phyloP scores from a whole-genome alignment of 2,113 vertebrate genomes.

The Genyomyrus donnyi region DNA sequence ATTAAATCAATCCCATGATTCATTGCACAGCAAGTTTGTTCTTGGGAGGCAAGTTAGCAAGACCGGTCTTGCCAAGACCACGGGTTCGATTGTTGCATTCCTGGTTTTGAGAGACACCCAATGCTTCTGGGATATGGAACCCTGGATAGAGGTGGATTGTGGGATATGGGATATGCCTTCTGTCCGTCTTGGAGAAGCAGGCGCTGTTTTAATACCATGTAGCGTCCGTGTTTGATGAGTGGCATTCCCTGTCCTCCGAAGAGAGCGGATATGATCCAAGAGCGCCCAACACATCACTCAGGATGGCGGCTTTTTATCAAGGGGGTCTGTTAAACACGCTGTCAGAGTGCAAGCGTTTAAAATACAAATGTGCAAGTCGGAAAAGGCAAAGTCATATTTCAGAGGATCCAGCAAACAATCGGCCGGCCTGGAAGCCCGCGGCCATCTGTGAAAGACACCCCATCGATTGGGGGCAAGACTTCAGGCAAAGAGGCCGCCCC shows the following conservation, averaged over 20 bases:
- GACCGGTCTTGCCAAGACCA: neutral
- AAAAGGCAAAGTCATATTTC: slow-evolving; percentile 13
- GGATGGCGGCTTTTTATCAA: neutral
- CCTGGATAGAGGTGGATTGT: neutral
- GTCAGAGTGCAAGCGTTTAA: slow-evolving; percentile 10
- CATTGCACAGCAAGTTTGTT: neutral
- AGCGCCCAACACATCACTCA: neutral
- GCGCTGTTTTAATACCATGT: neutral
- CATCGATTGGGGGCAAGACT: neutral
- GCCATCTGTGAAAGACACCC: neutral
- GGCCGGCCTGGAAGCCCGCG: neutral
- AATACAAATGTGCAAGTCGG: slow-evolving; percentile 4
- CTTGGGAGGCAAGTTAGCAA: neutral
- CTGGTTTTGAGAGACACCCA: neutral
- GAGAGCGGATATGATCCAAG: neutral
- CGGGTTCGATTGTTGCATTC: neutral
- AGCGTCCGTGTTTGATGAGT: neutral
- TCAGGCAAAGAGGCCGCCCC: neutral
- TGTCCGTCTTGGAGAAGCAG: neutral
- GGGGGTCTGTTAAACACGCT: slow-evolving; percentile 13
- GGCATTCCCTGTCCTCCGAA: neutral
- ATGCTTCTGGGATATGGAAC: neutral
- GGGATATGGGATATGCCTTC: neutral
- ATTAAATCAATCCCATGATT: neutral
- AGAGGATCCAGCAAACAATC: neutral